Evolutionary conservation across 2,797 vertebrate genomes (phyloP), one percentile per base, ranked within the genome.

Genomic region (Melanotaenia trifasciata): DNA sequence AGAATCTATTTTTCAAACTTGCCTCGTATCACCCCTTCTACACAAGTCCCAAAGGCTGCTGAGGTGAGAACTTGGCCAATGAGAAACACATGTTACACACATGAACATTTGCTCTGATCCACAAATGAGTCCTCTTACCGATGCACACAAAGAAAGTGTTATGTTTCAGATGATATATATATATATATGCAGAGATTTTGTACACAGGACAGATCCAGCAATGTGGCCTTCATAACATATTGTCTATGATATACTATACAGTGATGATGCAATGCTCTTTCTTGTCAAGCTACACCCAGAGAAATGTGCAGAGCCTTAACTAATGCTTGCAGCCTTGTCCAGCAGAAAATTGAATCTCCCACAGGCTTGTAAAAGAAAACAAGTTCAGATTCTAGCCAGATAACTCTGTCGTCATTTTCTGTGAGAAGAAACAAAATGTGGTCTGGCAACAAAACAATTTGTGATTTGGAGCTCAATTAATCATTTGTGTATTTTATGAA

Each of bases 81-180:
- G 73, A 89, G 79, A 92, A 92, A 80, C 92, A 93, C 79, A 82
- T 92, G 91, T 83, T 76, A 32, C 58, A 73, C 84, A 79, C 67
- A 85, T 58, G 66, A 68, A 70, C 60, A 35, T 10, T 53, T 45
- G 28, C 80, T 58, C 58, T 18, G 62, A 58, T 54, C 71, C 53
- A 74, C 20, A 28, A 71, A 53, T 1, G 35, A 64, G 72, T 1
- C 16, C 58, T 22, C 70, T 40, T 24, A 70, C 35, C 33, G 40
- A 50, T 33, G 61, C 60, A 64, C 72, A 51, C 14, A 3, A 24
- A 36, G 54, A 67, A 68, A 58, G 76, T 77, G 79, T 88, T 85
- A 67, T 63, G 79, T 92, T 92, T 90, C 85, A 77, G 36, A 78
- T 81, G 87, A 90, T 86, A 61, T 43, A 43, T 43, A 43, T 43